A percentile compares a stretch with the other conserved stretches of the same genome.
Evolutionary conservation across 2,797 vertebrate genomes (phyloP).

Genomic region (Glossophaga mutica): DNA sequence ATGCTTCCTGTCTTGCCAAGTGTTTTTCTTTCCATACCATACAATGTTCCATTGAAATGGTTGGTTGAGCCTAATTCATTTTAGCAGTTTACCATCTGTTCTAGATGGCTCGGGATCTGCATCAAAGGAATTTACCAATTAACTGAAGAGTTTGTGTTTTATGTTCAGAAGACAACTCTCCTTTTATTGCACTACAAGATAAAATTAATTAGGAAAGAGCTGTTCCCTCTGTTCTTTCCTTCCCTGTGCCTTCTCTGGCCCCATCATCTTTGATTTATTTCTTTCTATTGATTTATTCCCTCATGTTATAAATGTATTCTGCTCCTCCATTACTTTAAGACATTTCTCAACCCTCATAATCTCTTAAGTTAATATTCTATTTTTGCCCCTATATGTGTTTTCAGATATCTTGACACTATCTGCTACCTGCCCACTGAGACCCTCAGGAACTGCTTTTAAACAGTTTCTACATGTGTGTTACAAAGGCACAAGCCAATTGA

Average conservation of each 20-base stretch:
- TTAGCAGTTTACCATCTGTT: constrained; percentile 37
- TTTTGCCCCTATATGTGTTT: neutral
- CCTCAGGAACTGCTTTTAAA: neutral
- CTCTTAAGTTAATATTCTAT: neutral
- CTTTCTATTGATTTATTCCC: neutral
- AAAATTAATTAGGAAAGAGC: neutral
- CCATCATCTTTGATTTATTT: neutral
- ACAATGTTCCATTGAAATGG: neutral
- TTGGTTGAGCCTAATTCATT: neutral
- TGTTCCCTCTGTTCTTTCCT: neutral
- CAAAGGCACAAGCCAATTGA: neutral
- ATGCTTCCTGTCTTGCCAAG: constrained; percentile 22
- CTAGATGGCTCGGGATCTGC: neutral
- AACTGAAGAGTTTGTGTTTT: neutral
- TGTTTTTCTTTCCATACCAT: constrained; percentile 53
- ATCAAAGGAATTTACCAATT: neutral
- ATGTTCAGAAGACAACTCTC: neutral
- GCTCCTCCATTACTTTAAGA: neutral
- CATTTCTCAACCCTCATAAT: neutral
- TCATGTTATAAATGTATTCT: neutral
- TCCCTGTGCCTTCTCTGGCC: neutral
- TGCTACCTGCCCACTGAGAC: neutral
- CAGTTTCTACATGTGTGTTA: neutral
- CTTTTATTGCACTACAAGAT: neutral
- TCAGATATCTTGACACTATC: neutral